phyloP scores from a whole-genome alignment of 2,888 invertebrate genomes.

The Podabrus alpinus region DNA sequence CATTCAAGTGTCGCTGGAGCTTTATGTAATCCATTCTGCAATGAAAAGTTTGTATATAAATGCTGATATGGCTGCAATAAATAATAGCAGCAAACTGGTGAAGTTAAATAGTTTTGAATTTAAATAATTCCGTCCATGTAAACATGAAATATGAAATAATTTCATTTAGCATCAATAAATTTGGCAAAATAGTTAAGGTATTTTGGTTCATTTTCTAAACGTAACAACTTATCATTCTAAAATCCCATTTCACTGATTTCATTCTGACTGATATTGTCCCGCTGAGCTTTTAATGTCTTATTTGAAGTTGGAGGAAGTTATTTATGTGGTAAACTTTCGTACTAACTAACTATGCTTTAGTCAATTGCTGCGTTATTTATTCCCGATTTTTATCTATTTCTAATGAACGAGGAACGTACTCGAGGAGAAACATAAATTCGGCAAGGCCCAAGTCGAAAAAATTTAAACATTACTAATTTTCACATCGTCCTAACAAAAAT shows the following conservation, averaged over 20 bases:
- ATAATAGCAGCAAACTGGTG: background rate
- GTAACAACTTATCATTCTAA: slow-evolving; percentile 29
- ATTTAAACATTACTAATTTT: background rate
- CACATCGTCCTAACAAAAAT: background rate
- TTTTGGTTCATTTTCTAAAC: slow-evolving; percentile 20
- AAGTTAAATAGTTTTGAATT: background rate
- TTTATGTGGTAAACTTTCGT: slow-evolving; percentile 35
- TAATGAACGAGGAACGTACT: background rate
- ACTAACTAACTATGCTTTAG: background rate
- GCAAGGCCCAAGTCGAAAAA: background rate
- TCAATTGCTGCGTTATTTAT: background rate
- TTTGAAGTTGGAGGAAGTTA: slow-evolving; percentile 35
- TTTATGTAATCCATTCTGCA: background rate
- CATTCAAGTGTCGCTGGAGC: background rate
- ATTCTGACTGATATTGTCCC: slow-evolving; percentile 39
- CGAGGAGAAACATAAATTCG: background rate
- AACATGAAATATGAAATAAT: background rate
- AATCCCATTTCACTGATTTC: slow-evolving; percentile 29
- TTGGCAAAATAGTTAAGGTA: slow-evolving; percentile 8
- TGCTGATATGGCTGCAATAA: background rate
- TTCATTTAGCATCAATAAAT: background rate
- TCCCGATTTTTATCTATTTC: background rate
- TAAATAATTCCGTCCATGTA: background rate
- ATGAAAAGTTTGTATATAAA: background rate
- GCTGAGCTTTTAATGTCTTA: slow-evolving; percentile 38